Conservation (phyloP, 1,140 invertebrate genomes). For the Drosophila varians region DNA sequence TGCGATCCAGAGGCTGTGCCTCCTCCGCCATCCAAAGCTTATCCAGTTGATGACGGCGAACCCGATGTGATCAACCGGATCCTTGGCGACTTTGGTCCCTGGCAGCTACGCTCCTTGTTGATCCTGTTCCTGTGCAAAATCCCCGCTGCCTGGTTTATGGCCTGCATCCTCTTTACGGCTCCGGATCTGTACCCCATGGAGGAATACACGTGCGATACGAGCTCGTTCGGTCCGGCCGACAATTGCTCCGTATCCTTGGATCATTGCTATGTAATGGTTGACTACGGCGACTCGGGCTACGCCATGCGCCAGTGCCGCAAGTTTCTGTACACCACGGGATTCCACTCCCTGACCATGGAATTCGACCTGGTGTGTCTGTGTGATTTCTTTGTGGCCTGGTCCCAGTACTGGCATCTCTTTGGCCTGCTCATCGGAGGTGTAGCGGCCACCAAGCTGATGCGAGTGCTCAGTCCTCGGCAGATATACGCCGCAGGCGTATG, state of each 20-base stretch:
- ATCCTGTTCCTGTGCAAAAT: constrained; percentile 83
- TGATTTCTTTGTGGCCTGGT: constrained; percentile 83
- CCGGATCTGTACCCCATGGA: constrained; percentile 67
- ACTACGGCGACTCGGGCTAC: constrained; percentile 48
- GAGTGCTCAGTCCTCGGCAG: constrained; percentile 75
- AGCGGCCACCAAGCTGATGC: constrained; percentile 78
- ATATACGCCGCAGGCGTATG: constrained; percentile 77
- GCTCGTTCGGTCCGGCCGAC: constrained; percentile 2
- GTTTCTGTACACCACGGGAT: constrained; percentile 60
- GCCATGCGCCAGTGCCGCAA: constrained; percentile 57
- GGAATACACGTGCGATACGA: constrained; percentile 65
- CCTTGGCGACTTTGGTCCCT: constrained; percentile 81
- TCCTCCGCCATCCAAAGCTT: neutral
- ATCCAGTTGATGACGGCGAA: neutral
- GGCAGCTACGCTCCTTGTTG: constrained; percentile 80
- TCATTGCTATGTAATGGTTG: constrained; percentile 69
- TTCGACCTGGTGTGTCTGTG: constrained; percentile 82
- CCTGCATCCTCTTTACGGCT: constrained; percentile 81
- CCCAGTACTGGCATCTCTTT: constrained; percentile 84
- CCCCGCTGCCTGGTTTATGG: constrained; percentile 84
- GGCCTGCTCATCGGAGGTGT: constrained; percentile 83
- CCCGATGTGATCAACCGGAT: constrained; percentile 67
- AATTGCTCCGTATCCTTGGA: constrained; percentile 55
- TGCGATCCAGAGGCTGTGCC: constrained; percentile 13
- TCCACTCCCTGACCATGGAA: constrained; percentile 80